These are phyloP conservation scores for Drosophila orosa DNA, from an alignment of 1,140 invertebrate genomes.

Conservation along the genomic window DNA sequence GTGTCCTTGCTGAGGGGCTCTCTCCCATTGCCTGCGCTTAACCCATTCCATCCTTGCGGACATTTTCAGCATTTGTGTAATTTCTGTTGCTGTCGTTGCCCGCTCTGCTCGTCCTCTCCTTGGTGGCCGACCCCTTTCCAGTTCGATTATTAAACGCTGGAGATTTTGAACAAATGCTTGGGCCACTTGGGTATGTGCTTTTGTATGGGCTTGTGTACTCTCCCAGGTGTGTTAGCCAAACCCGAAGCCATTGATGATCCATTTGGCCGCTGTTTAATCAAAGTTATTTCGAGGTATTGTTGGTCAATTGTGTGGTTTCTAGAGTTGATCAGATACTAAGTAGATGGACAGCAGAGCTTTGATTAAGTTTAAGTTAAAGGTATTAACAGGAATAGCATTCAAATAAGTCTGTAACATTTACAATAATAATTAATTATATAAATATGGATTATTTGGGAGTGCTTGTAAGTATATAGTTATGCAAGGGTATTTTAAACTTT, in stretches of 20 bases:
- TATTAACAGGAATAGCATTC: neutral
- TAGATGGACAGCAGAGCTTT: neutral
- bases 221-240: slow-evolving; percentile 47
- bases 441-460: neutral
- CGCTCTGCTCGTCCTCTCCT: neutral
- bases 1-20: slow-evolving; percentile 41
- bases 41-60: slow-evolving; percentile 15
- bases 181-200: slow-evolving; percentile 37
- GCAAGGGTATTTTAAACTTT: neutral
- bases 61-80: slow-evolving; percentile 70
- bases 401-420: neutral
- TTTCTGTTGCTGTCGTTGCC: slow-evolving; percentile 68
- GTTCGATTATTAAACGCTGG: slow-evolving; percentile 76
- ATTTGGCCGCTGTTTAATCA: slow-evolving; percentile 71
- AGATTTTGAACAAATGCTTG: slow-evolving; percentile 63
- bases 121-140: slow-evolving; percentile 4
- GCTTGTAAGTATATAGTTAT: neutral
- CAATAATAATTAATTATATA: neutral
- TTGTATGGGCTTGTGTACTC: slow-evolving; percentile 6
- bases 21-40: neutral
- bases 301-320: slow-evolving; percentile 42
- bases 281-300: slow-evolving; percentile 74
- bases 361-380: neutral
- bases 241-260: slow-evolving; percentile 54
- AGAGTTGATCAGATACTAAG: slow-evolving; percentile 3